Percentiles rank a stretch among this genome's conserved stretches.
phyloP scores from a whole-genome alignment of 2,888 invertebrate species.

The Iselma pallidipennis region DNA sequence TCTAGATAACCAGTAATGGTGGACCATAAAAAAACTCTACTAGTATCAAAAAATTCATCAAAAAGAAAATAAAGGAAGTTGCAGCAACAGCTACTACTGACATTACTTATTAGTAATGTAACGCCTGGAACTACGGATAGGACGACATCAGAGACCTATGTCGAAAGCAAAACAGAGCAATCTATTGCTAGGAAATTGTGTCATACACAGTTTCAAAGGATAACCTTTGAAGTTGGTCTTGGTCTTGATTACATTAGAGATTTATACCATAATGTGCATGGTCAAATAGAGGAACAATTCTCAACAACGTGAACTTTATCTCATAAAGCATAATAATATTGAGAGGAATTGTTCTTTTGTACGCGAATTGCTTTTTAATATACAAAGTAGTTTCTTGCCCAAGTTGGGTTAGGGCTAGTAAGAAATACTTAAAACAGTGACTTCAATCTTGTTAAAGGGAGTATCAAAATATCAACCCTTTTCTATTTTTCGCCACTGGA shows the following conservation, averaged over 20 bases:
- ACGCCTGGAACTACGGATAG: conserved; percentile 5
- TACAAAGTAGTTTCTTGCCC: no score
- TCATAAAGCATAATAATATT: background rate
- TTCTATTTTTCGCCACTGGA: no score
- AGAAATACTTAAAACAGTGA: no score
- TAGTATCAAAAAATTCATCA: no score
- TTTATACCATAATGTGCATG: background rate
- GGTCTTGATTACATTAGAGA: background rate
- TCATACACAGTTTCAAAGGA: background rate
- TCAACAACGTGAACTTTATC: background rate
- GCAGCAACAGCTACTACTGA: background rate
- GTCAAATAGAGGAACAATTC: background rate
- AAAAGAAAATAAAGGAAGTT: no score
- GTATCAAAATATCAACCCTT: no score
- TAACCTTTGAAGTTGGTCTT: background rate
- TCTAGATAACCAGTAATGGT: no score
- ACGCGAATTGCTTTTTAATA: no score
- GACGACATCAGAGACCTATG: background rate
- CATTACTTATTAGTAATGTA: conserved; percentile 4
- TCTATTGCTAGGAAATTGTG: conserved; percentile 1
- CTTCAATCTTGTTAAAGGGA: no score
- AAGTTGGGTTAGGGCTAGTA: no score
- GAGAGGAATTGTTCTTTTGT: background rate
- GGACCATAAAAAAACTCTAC: no score
- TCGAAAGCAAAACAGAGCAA: background rate